Conservation (phyloP, 2,888 invertebrate species). For the Caenorhabditis macrosperma region DNA sequence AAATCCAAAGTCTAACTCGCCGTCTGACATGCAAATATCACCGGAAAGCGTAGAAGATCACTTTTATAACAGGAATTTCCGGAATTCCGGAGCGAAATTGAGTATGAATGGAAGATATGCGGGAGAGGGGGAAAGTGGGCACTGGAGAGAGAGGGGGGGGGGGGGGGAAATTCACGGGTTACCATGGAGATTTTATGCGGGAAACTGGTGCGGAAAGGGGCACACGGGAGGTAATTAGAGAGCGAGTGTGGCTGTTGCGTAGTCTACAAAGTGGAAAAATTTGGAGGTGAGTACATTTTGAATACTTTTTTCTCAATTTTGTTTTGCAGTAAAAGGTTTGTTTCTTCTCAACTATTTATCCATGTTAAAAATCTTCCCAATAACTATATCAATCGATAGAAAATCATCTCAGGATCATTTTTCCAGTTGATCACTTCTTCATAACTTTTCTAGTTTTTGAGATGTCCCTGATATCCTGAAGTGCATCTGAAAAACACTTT, state of each 20-base stretch:
- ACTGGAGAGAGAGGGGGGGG: not conserved
- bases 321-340: no score
- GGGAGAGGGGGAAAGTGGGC: no score
- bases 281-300: not conserved
- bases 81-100: not conserved
- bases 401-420: no score
- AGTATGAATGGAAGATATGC: not conserved
- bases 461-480: no score
- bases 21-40: conserved; percentile 12
- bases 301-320: not conserved
- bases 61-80: not conserved
- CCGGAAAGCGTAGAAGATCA: not conserved
- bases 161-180: not conserved
- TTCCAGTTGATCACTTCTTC: no score
- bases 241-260: not conserved
- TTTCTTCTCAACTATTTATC: no score
- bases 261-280: not conserved
- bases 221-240: no score
- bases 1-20: conserved; percentile 5
- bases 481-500: no score
- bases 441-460: no score
- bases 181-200: not conserved
- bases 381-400: no score
- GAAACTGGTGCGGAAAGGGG: no score
- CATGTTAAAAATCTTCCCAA: no score